Base-by-base conservation (phyloP, 64 coral and sea anemone genomes). In the Pocillopora verrucosa region DNA sequence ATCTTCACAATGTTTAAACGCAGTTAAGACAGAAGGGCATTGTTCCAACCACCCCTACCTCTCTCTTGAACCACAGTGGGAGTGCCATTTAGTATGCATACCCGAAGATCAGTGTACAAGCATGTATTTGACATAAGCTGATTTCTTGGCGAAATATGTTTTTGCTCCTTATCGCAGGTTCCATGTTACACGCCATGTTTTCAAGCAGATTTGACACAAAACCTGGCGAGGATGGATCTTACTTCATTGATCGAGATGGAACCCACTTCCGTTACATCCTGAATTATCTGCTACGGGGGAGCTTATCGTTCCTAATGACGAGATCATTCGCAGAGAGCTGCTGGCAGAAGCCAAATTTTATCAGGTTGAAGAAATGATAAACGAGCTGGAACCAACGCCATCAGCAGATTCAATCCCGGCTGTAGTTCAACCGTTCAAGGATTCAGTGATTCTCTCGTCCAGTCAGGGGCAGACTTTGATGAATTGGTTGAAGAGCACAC, bases 171-270 rank as follows among this genome's bases (percentile, higher is more conserved):
- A 6, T 3, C 41, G 41, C 41, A 45, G 41, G 41, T 45, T 45
- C 41, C 41, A 45, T 45, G 41, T 45, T 45, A 45, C 36, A 84
- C 26, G 89, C 89, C 79, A 90, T 90, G 89, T 90, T 90, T 20
- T 83, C 41, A 45, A 6, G 41, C 2, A 45, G 41, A 45, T 45
- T 45, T 45, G 41, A 45, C 41, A 45, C 41, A 15, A 85, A 83
- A 45, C 57, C 79, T 30, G 69, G 11, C 13, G 65, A 79, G 15
- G 61, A 72, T 60, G 88, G 88, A 36, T 51, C 56, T 24, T 90
- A 56, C 77, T 90, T 90, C 88, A 84, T 84, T 63, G 80, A 63
- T 65, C 80, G 80, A 84, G 80, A 34, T 34, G 74, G 74, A 51
- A 74, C 85, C 12, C 72, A 51, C 36, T 87, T 87, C 68, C 34